phyloP scores from a whole-genome alignment of 2,888 invertebrate species.

The Nemotelus nigrinus region DNA sequence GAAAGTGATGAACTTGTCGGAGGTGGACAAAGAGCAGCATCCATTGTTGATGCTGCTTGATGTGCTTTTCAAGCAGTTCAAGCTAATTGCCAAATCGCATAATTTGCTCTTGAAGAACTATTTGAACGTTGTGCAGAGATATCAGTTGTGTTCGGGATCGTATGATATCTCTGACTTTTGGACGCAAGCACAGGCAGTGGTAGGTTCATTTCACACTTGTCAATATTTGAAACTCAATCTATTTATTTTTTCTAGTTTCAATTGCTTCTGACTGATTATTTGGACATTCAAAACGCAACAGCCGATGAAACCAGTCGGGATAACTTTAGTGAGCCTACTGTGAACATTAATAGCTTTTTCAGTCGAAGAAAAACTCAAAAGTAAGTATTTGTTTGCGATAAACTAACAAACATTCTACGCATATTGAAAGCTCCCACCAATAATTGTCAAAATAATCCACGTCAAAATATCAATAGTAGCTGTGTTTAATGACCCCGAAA shows the following conservation, averaged over 20 bases:
- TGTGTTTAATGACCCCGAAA: too few relatives aligned
- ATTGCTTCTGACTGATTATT: constrained; percentile 83
- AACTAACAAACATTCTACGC: background rate
- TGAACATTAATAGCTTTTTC: constrained; percentile 67
- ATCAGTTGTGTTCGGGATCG: constrained; percentile 68
- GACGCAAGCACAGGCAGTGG: constrained; percentile 89
- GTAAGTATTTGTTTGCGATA: constrained; percentile 52
- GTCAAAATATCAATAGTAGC: too few relatives aligned
- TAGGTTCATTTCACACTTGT: constrained; percentile 64
- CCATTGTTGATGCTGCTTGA: constrained; percentile 73
- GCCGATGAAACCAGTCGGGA: constrained; percentile 70
- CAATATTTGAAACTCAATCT: too few relatives aligned
- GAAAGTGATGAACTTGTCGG: constrained; percentile 65
- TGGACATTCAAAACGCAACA: constrained; percentile 82
- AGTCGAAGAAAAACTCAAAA: constrained; percentile 62
- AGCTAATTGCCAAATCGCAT: constrained; percentile 82
- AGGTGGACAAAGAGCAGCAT: constrained; percentile 56
- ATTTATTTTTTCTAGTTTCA: constrained; percentile 70
- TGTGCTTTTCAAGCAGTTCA: constrained; percentile 83
- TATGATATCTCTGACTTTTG: constrained; percentile 85
- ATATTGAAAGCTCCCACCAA: constrained; percentile 5
- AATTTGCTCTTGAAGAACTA: constrained; percentile 73
- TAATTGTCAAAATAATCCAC: background rate
- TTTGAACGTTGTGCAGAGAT: constrained; percentile 70
- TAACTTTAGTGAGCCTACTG: constrained; percentile 63